Evolutionary conservation across 2,113 vertebrate species (phyloP), one percentile per base, ranked within the genome.

Genomic region (Chitala chitala): DNA sequence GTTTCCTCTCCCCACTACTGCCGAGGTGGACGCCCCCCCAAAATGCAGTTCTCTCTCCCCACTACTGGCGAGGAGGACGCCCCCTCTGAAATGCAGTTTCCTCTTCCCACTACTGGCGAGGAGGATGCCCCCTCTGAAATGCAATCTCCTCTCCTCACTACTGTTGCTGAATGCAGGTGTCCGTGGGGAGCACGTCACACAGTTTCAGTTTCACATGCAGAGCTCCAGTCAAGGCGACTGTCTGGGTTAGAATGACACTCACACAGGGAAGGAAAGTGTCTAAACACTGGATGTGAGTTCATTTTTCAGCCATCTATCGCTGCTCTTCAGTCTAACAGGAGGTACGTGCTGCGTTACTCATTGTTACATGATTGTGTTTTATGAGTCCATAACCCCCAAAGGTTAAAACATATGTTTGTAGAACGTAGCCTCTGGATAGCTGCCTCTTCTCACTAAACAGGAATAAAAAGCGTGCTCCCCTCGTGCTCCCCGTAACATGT

Each of bases 221-320:
- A 79, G 29, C 78, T 69, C 58, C 22, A 75, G 78, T 78, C 74
- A 73, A 75, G 59, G 74, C 59, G 80, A 77, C 31, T 76, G 78
- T 70, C 73, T 75, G 59, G 77, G 80, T 84, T 75, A 76, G 59
- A 73, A 77, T 73, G 73, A 77, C n/a, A n/a, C n/a, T n/a, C n/a
- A 81, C 48, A 12, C 17, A 22, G 46, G 59, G 66, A 69, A 61
- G 73, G 59, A 17, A 53, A 69, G n/a, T n/a, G 36, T 48, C 48
- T 4, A 73, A 15, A 42, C 40, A 48, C 58, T 42, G 22, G 46
- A 29, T 48, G 70, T 75, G 61, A 74, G 78, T 78, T 76, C 55
- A 78, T 76, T 78, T 69, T 72, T 76, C 63, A 69, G 64, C 64
- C 77, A 54, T 71, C 69, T n/a, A 69, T 61, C 75, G n/a, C 72